Evolutionary conservation across 1,140 invertebrate genomes (phyloP).

Genomic region (Psilanteris sp.): DNA sequence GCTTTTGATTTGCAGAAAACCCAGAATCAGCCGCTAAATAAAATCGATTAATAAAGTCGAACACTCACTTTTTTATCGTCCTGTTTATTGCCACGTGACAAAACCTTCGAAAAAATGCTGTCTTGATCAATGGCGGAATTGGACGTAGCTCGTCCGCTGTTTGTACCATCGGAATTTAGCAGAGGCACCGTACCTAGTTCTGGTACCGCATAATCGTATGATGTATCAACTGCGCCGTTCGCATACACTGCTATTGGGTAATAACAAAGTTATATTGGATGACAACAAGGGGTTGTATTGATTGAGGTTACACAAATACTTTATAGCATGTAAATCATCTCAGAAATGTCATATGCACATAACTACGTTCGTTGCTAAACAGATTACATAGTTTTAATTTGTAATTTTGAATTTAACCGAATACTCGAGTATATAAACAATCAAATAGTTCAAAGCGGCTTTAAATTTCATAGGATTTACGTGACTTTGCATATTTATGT

Average conservation of each 20-base stretch:
- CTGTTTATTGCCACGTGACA: constrained; percentile 74
- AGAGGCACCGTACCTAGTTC: constrained; percentile 86
- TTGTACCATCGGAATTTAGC: constrained; percentile 76
- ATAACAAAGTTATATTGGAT: constrained; percentile 76
- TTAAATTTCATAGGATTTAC: too few species aligned
- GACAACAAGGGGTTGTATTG: constrained; percentile 75
- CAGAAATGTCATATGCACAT: constrained; percentile 34
- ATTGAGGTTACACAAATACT: constrained; percentile 73
- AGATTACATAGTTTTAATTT: too few species aligned
- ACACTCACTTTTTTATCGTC: constrained; percentile 79
- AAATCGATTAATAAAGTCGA: constrained; percentile 2
- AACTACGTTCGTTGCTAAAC: constrained; percentile 16
- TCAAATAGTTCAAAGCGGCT: too few species aligned
- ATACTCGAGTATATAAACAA: too few species aligned
- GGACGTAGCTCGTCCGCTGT: constrained; percentile 59
- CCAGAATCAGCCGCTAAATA: too few species aligned
- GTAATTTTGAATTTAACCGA: too few species aligned
- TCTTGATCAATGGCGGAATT: constrained; percentile 77
- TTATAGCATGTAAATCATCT: constrained; percentile 52
- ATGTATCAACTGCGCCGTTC: constrained; percentile 78
- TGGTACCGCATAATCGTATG: constrained; percentile 88
- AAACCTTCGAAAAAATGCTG: constrained; percentile 77
- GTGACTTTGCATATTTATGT: too few species aligned
- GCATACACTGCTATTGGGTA: constrained; percentile 74
- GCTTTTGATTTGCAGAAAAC: too few species aligned